phyloP scores from a whole-genome alignment of 2,113 vertebrate genomes.

The Alethe castanea region DNA sequence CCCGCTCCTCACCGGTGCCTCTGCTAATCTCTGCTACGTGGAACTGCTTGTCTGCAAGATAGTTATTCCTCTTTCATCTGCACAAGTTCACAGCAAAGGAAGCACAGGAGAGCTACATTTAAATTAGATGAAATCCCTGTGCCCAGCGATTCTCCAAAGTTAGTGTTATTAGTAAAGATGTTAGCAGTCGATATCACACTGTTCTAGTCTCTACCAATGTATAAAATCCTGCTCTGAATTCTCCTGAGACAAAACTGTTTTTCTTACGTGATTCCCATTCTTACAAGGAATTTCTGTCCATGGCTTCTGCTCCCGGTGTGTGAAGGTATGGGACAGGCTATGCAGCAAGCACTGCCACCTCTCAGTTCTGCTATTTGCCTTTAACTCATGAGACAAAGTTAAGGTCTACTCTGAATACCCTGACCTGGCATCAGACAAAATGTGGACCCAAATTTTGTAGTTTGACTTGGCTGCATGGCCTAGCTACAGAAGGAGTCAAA shows the following conservation, averaged over 20 bases:
- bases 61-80: slow-evolving; percentile 16
- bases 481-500: not conserved
- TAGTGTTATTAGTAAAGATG: slow-evolving; percentile 10
- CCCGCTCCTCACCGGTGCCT: not conserved
- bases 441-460: not conserved
- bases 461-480: not conserved
- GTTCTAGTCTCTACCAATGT: not conserved
- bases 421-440: not conserved
- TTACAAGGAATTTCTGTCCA: not conserved
- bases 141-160: not conserved
- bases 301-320: not conserved
- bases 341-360: not conserved
- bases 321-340: not conserved
- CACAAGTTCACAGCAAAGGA: not conserved
- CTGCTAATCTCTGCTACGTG: not conserved
- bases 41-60: not conserved
- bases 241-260: not conserved
- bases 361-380: not conserved
- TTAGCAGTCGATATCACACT: not conserved
- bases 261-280: not conserved
- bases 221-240: not conserved
- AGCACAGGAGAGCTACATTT: slow-evolving; percentile 13
- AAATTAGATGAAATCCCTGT: slow-evolving; percentile 28
- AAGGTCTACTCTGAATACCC: not conserved
- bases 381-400: not conserved